Base-by-base conservation (phyloP, 2,888 invertebrate genomes). In the Anarsia innoxiella region DNA sequence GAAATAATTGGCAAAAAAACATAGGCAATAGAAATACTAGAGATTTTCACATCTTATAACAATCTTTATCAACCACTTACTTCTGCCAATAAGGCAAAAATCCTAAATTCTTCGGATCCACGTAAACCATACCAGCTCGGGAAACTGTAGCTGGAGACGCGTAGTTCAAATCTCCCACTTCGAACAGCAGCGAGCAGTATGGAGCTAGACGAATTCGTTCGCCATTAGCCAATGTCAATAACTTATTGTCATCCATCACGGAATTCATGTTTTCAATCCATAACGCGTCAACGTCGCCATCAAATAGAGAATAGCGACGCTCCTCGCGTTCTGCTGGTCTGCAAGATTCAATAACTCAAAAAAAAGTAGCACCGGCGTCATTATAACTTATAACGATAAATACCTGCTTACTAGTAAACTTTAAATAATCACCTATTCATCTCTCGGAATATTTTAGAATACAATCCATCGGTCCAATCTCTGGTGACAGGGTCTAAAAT, bases 251-350 rank as follows among this genome's bases (percentile, higher is more conserved):
- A 62, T 97, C 97, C 96, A 97, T 96, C 1, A 97, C 96, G 0
- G 96, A 95, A 80, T 96, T 97, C 95, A 97, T 96, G 77, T 96
- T 97, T 76, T 97, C 97, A 47, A 97, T 95, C 96, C 96, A 97
- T 26, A 96, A 85, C 1, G 96, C 94, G 80, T 97, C 96, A 2
- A 97, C 95, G 64, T 96, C 96, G 2, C 97, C 97, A 65, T 97
- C 97, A 75, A 96, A 96, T 31, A 96, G 82, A 31, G 96, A 94
- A 66, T 94, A 96, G 41, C 90, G 90, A 36, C 90, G 88, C 64
- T 95, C 95, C 45, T 90, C 84, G 55, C 87, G 89, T 11, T 91
- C 91, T 2, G 88, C 77, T 0, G 93, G 91, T 59, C 87, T 90
- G n/a, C n/a, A n/a, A n/a, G n/a, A n/a, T n/a, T n/a, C n/a, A n/a